Base-by-base conservation (phyloP, 2,888 invertebrate genomes). In the Tenthredo mesomela region DNA sequence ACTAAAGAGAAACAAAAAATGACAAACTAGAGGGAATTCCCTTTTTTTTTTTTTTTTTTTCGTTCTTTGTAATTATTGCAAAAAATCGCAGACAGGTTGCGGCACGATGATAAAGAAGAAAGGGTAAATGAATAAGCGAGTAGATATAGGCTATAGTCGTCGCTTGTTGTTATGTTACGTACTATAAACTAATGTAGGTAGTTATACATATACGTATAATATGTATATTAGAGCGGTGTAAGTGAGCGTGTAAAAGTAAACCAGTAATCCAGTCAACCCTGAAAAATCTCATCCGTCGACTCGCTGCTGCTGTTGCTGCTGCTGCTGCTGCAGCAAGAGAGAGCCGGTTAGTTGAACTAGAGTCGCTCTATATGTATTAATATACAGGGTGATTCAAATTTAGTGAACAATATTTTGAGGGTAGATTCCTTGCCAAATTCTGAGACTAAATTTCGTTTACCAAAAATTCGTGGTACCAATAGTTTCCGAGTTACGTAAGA, bases 201-300 rank as follows among this genome's bases (percentile, higher is more conserved):
- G 12, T 65, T 25, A 33, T 12, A 29, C 6, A 29, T 67, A 12
- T 10, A 67, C 65, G 25, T 65, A 67, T 25, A 67, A 67, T 25
- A 67, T 25, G 61, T 61, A n/a, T n/a, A 50, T 50, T 54, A 54
- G n/a, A 54, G 18, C 18, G 54, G 25, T 25, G 67, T 67, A 21
- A 67, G 67, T 33, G 6, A 33, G 37, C 70, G 37, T 37, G 70
- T 70, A 25, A 77, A 54, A 33, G 77, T 77, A 54, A 75, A 77
- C 54, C 54, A 54, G 54, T 77, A 77, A 77, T 77, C 33, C 43
- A 54, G 50, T 77, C 77, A 77, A 77, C 77, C 77, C 77, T 77
- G 77, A 77, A 77, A 77, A 77, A 77, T 77, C 50, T 25, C 77
- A 29, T 21, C 47, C 25, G 43, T 25, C 43, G 5, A n/a, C 37